Percentiles rank a stretch among this genome's conserved stretches.
Conservation (phyloP, 53 echinoderm and acorn worm genomes). For the Antedon mediterranea region DNA sequence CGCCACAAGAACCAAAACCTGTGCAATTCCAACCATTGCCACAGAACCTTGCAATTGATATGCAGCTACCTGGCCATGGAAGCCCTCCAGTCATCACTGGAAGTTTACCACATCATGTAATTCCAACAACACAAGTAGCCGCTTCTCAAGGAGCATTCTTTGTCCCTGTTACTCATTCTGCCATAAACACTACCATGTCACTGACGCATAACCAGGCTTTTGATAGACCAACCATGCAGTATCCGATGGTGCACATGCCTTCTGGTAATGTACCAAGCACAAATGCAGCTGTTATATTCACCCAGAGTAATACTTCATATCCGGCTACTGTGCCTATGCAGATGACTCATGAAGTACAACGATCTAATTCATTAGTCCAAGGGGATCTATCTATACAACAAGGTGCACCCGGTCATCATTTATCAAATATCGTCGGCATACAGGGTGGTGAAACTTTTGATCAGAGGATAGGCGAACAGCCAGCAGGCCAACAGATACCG, state of each 20-base stretch:
- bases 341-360: neutral
- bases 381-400: neutral
- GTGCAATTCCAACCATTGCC: neutral
- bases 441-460: neutral
- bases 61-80: neutral
- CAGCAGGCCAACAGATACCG: neutral
- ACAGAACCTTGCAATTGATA: neutral
- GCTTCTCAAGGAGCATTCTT: neutral
- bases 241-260: neutral
- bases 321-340: neutral
- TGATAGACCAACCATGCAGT: neutral
- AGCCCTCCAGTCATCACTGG: neutral
- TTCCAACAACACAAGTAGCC: neutral
- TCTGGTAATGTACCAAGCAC: neutral
- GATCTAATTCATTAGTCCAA: neutral
- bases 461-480: neutral
- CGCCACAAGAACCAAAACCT: neutral
- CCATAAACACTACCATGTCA: neutral
- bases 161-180: neutral
- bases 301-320: neutral
- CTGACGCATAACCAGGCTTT: neutral
- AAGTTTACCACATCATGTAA: neutral
- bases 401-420: neutral
- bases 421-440: neutral
- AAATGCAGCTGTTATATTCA: neutral